Evolutionary conservation across 2,888 invertebrate species (phyloP), one percentile per base, ranked within the genome.

Genomic region (Chrysopilus asiliformis): DNA sequence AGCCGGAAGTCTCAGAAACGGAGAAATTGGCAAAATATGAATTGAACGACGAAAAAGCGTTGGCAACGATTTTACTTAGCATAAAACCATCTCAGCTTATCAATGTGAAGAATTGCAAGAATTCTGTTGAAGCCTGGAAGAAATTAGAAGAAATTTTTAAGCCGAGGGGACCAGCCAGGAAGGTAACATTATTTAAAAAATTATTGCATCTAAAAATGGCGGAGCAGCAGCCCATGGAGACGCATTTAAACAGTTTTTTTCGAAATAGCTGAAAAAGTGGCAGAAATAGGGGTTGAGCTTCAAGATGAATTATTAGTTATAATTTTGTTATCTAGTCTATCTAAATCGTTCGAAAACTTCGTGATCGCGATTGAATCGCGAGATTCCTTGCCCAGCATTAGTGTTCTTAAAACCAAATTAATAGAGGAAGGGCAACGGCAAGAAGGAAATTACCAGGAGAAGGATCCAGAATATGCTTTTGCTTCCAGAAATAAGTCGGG

Each of bases 281-380:
- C 13, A n/a, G 43, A 43, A 32, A 32, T 44, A 7, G 41, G 31
- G 3, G n/a, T 19, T 12, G 32, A 12, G n/a, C 12, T 32, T 10
- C 43, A 10, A 9, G 30, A 38, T 36, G 43, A 43, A 9, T 29
- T 45, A 9, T 34, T 43, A 17, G 26, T 32, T 2, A 47, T 44
- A 13, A 44, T 45, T 7, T 33, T 46, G 14, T 36, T 46, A 6
- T 43, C 46, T 7, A 41, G 44, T 15, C 29, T 47, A 9, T 42
- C 45, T 22, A 31, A 38, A 22, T 22, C 32, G 1, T 45, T 35
- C 16, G 45, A 45, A 15, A 44, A 36, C 7, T 44, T 46, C 15
- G 42, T 47, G 2, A 29, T 45, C 3, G 44, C 42, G 10, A 43
- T 46, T 4, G 44, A 47, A 14, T 28, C 41, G 3, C 39, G 45